Conservation (phyloP, 2,888 invertebrate species). For the Ophonus ardosiacus region DNA sequence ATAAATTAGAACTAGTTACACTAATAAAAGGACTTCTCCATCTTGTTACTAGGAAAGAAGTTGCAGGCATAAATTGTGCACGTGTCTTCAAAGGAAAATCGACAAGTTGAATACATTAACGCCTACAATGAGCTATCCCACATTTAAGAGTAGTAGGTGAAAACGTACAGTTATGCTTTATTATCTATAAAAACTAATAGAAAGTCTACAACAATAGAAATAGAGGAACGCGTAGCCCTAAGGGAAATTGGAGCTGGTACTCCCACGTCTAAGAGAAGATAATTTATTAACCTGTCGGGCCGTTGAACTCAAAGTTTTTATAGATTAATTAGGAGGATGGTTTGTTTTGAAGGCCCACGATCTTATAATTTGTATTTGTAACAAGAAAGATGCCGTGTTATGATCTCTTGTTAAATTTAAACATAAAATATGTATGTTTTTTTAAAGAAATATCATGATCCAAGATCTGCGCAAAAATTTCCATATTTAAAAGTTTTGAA, state of each 20-base stretch:
- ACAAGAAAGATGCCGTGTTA: too few relatives aligned
- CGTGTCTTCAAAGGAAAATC: conserved; percentile 10
- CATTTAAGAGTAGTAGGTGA: conserved; percentile 25
- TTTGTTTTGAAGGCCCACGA: not conserved
- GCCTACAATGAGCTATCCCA: not conserved
- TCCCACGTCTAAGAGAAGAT: conserved; percentile 12
- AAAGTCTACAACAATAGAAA: conserved; percentile 22
- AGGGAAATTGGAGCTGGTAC: conserved; percentile 18
- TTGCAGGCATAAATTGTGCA: conserved; percentile 10
- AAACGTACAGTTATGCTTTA: conserved; percentile 21
- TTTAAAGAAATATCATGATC: too few relatives aligned
- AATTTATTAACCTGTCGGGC: conserved; percentile 20
- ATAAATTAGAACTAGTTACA: not conserved
- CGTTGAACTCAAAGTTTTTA: conserved; percentile 24
- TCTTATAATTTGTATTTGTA: not conserved
- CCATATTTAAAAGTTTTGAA: too few relatives aligned
- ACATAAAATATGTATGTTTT: too few relatives aligned
- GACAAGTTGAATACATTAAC: conserved; percentile 20
- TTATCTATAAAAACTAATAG: conserved; percentile 31
- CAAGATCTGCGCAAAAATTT: too few relatives aligned
- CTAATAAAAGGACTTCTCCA: not conserved
- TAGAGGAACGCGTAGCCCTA: not conserved
- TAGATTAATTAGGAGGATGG: conserved; percentile 18
- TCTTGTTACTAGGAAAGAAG: not conserved
- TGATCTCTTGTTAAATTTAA: too few relatives aligned